A percentile compares a stretch with the other conserved stretches of the same genome.
Evolutionary conservation across 1,140 invertebrate genomes (phyloP).

Genomic region (Pseudomyrmex concolor): DNA sequence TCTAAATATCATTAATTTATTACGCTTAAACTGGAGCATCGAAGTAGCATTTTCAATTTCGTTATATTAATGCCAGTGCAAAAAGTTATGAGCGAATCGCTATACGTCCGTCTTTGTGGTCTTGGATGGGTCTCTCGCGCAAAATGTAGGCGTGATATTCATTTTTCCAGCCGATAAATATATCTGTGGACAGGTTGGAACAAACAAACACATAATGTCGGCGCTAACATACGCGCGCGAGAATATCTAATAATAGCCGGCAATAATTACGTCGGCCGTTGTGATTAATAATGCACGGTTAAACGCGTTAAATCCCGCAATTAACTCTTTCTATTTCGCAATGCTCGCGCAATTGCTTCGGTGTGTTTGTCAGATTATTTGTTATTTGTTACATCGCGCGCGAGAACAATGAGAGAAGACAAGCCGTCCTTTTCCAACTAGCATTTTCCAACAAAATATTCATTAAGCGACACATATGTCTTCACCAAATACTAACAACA

Average conservation of each 20-base stretch:
- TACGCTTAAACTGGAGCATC: not conserved
- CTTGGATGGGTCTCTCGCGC: constrained; percentile 63
- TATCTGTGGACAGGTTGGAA: constrained; percentile 52
- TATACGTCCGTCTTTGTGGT: constrained; percentile 28
- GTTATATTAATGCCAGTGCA: constrained; percentile 67
- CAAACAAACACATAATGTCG: constrained; percentile 27
- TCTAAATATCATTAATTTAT: not conserved
- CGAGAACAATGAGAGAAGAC: constrained; percentile 20
- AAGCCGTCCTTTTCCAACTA: not conserved
- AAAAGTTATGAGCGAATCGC: constrained; percentile 32
- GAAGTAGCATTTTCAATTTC: constrained; percentile 51
- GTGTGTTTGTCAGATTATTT: constrained; percentile 46
- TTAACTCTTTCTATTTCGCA: constrained; percentile 58
- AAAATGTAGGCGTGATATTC: constrained; percentile 71
- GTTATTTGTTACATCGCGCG: constrained; percentile 24
- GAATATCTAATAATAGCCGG: constrained; percentile 65
- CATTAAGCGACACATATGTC: no score
- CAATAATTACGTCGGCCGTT: constrained; percentile 65
- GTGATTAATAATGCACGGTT: constrained; percentile 68
- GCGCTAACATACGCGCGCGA: constrained; percentile 33
- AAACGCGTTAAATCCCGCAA: constrained; percentile 60
- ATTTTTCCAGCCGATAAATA: constrained; percentile 62
- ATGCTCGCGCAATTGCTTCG: constrained; percentile 36
- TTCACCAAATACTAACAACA: not conserved
- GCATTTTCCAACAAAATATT: no score